Base-by-base conservation (phyloP, 2,113 vertebrate species). In the Hippocampus barbouri region DNA sequence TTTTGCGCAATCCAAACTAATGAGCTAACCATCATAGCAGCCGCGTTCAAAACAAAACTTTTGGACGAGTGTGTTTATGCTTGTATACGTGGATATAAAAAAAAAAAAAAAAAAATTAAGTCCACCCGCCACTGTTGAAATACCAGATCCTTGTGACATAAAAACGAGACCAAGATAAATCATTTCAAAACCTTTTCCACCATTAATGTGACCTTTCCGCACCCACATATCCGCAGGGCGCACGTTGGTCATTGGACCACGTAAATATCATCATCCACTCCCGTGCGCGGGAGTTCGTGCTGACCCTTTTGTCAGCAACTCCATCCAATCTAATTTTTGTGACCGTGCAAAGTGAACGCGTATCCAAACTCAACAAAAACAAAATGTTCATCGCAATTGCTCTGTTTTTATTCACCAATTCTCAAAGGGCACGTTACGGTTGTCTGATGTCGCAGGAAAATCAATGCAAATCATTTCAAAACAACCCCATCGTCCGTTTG, bases 401-500 rank as follows among this genome's bases (percentile, higher is more conserved):
- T 43, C 8, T 43, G 11, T 43, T 43, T 10, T 43, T 43, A 8
- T 43, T 43, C 8, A 11, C 41, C 2, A 43, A 8, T 43, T 43
- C 41, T 43, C 41, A 43, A 43, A 43, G 8, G 10, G 41, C 41
- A 11, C 30, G 0, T 34, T 0, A 34, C 30, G 10, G 41, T 43
- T 43, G 41, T 43, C 41, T 43, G 41, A 43, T 1, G 10, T 43
- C 41, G 10, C 10, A 11, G 8, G 10, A 43, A 43, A 43, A 43
- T 43, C 11, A 43, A 43, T 43, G 34, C 34, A 6, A 43, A 43
- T 43, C 41, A 12, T 43, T 11, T 43, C 21, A 43, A 43, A 43
- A 43, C 41, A 43, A 43, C 11, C 11, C 11, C 25, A 0, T 41
- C 56, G 75, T 75, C 59, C 64, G 79, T 83, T 80, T 63, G 75